phyloP scores from a whole-genome alignment of 1,140 invertebrate species.

The Solen grandis region DNA sequence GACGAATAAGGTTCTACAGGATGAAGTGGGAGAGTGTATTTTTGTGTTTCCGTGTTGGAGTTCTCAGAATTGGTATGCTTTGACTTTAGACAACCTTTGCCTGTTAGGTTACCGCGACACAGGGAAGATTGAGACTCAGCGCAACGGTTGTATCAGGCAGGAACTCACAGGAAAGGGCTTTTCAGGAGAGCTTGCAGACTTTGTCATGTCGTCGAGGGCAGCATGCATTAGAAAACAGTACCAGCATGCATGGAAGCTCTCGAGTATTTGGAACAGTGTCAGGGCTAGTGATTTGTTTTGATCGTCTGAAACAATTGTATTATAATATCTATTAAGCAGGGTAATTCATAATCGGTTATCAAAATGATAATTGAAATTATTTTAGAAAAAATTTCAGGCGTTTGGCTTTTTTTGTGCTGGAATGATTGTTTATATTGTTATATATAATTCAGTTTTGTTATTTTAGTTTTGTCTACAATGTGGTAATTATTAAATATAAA shows the following conservation, averaged over 20 bases:
- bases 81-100: neutral
- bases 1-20: neutral
- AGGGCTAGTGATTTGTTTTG: slow-evolving; percentile 10
- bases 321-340: neutral
- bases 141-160: neutral
- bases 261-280: slow-evolving; percentile 24
- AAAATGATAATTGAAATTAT: too few species aligned
- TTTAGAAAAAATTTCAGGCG: too few species aligned
- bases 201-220: slow-evolving; percentile 4
- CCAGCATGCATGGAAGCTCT: neutral
- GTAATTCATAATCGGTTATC: slow-evolving; percentile 10
- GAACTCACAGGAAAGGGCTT: neutral
- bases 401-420: too few species aligned
- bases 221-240: slow-evolving; percentile 16
- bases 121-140: neutral
- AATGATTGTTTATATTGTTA: too few species aligned
- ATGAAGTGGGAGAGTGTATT: neutral
- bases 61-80: slow-evolving; percentile 4
- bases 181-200: neutral
- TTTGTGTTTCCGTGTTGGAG: slow-evolving; percentile 7
- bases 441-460: too few species aligned
- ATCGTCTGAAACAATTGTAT: slow-evolving; percentile 15
- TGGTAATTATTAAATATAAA: too few species aligned
- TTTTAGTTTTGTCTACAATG: too few species aligned
- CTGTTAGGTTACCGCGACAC: neutral